Evolutionary conservation across 2,113 vertebrate species (phyloP).

Genomic region (Corythaeola cristata): DNA sequence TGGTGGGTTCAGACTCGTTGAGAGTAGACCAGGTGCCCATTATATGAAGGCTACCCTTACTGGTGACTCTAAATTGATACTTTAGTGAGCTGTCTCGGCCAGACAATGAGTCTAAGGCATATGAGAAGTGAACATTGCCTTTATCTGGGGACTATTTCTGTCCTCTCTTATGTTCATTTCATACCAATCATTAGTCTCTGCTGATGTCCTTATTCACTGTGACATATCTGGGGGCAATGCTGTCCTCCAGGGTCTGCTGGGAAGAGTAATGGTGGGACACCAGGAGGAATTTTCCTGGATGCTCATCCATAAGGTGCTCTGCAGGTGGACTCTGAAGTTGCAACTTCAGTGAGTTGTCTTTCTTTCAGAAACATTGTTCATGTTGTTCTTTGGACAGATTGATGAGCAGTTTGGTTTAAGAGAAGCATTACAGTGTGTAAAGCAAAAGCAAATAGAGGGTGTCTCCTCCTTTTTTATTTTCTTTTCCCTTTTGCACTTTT

Average conservation of each 20-base stretch:
- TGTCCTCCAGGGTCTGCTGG: neutral
- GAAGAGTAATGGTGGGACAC: neutral
- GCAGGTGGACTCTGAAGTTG: neutral
- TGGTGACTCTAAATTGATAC: neutral
- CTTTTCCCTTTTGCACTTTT: neutral
- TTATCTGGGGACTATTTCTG: neutral
- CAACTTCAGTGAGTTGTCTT: neutral
- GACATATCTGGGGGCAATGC: neutral
- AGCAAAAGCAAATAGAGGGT: neutral
- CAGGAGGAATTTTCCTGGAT: neutral
- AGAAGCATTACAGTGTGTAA: neutral
- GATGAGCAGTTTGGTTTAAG: neutral
- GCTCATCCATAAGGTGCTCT: neutral
- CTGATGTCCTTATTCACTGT: neutral
- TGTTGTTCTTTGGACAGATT: neutral
- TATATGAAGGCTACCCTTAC: neutral
- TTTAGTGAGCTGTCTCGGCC: neutral
- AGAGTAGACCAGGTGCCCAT: neutral
- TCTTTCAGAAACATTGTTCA: neutral
- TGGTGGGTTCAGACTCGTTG: neutral
- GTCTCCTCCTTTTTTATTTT: fast-evolving
- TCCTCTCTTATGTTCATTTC: neutral
- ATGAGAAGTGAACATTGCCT: neutral
- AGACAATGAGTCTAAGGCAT: neutral
- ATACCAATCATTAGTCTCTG: neutral